These are phyloP conservation scores for Mesopsocus fuscifrons DNA, from an alignment of 2,888 invertebrate species.

Conservation along the genomic window DNA sequence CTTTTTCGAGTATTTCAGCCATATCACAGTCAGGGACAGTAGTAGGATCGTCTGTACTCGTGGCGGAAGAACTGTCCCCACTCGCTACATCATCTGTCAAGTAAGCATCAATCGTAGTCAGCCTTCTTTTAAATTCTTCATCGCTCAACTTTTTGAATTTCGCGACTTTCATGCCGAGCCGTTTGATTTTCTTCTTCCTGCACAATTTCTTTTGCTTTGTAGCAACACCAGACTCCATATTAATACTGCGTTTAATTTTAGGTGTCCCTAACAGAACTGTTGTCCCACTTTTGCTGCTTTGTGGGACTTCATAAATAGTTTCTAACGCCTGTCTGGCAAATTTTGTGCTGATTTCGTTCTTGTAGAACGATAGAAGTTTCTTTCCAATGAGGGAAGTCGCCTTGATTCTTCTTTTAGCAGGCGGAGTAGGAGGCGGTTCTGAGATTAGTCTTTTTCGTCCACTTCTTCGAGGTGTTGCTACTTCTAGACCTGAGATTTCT, in stretches of 20 bases:
- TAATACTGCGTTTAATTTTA: constrained; percentile 36
- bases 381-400: too few relatives aligned
- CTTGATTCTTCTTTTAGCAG: too few relatives aligned
- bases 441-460: too few relatives aligned
- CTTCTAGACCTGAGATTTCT: too few relatives aligned
- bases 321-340: constrained; percentile 30
- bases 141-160: constrained; percentile 5
- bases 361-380: too few relatives aligned
- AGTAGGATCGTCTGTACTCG: too few relatives aligned
- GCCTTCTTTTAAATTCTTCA: background rate
- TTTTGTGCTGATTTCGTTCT: too few relatives aligned
- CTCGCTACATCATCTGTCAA: background rate
- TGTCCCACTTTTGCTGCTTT: constrained; percentile 27
- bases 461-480: too few relatives aligned
- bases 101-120: constrained; percentile 11
- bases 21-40: too few relatives aligned
- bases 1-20: too few relatives aligned
- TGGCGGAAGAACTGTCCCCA: too few relatives aligned
- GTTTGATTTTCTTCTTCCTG: constrained; percentile 11
- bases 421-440: too few relatives aligned
- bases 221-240: constrained; percentile 23
- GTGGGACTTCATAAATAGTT: constrained; percentile 43
- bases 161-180: background rate
- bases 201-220: constrained; percentile 12
- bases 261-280: constrained; percentile 30